Percentiles rank a stretch among this genome's conserved stretches.
These are phyloP conservation scores for Sturnus vulgaris DNA, from an alignment of 2,113 vertebrate species.

Conservation along the genomic window DNA sequence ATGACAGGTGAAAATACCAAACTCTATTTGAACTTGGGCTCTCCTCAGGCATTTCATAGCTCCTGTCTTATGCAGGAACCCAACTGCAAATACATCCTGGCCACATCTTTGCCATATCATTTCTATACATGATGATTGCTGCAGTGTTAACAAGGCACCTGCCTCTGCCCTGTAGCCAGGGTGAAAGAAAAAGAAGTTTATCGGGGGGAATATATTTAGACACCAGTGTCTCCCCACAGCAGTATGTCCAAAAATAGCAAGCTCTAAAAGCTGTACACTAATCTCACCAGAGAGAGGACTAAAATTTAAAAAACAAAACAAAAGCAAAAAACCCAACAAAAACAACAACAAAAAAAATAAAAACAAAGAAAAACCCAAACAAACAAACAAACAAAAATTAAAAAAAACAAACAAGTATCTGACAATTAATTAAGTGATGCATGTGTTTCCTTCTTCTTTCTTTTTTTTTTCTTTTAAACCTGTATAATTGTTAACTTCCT, in stretches of 20 bases:
- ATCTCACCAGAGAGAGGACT: neutral
- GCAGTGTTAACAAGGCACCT: neutral
- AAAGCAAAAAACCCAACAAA: neutral
- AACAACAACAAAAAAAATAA: neutral
- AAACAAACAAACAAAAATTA: neutral
- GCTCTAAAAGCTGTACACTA: neutral
- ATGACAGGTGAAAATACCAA: neutral
- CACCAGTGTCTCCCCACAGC: neutral
- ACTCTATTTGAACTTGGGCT: neutral
- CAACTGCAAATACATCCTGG: neutral
- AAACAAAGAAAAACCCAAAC: neutral
- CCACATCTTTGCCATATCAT: accelerated
- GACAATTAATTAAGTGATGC: neutral
- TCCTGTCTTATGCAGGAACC: neutral
- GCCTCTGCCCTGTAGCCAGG: accelerated
- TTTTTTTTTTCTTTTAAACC: neutral
- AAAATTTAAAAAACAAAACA: neutral
- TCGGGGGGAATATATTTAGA: neutral
- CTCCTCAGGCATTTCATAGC: neutral
- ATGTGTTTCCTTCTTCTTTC: neutral
- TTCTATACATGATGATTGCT: accelerated
- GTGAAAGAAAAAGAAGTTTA: neutral
- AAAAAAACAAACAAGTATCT: neutral
- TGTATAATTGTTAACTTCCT: neutral
- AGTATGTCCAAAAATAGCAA: neutral